These are phyloP conservation scores for Trididemnum nubilum DNA, from an alignment of 23 tunicate genomes.

Conservation along the genomic window DNA sequence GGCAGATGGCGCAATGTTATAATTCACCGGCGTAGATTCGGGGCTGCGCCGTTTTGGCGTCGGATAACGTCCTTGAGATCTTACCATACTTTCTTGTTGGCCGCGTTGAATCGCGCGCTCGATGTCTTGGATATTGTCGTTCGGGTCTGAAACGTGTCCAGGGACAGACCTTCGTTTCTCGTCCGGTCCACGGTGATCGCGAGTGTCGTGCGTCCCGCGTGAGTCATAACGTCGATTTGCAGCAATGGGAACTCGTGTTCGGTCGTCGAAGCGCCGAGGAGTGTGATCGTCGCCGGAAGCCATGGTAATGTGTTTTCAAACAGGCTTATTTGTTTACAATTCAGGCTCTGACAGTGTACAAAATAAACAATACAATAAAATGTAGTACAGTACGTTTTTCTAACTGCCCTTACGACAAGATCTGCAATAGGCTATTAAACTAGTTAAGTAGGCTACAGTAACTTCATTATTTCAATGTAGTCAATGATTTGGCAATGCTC, in stretches of 20 bases:
- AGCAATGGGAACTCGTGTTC: background rate
- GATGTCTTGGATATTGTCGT: background rate
- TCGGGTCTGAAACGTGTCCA: slow-evolving; percentile 61
- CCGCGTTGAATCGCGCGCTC: slow-evolving; percentile 40
- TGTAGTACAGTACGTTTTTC: too few relatives aligned
- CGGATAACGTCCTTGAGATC: background rate
- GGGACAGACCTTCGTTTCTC: slow-evolving; percentile 33
- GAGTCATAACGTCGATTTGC: background rate
- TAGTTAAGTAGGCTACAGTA: too few relatives aligned
- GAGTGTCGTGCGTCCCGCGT: background rate
- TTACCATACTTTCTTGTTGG: slow-evolving; percentile 27
- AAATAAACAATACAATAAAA: too few relatives aligned
- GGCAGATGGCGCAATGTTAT: background rate
- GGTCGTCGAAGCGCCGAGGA: background rate
- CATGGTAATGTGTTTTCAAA: too few relatives aligned
- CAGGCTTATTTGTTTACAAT: too few relatives aligned
- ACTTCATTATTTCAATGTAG: too few relatives aligned
- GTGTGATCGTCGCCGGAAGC: background rate
- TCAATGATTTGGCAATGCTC: too few relatives aligned
- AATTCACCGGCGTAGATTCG: background rate
- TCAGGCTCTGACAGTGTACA: too few relatives aligned
- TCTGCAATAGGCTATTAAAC: too few relatives aligned
- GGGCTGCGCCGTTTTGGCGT: background rate
- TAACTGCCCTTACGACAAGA: too few relatives aligned
- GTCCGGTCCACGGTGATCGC: background rate